Conservation (phyloP, 2,797 vertebrate species). For the Malacoraja senta region DNA sequence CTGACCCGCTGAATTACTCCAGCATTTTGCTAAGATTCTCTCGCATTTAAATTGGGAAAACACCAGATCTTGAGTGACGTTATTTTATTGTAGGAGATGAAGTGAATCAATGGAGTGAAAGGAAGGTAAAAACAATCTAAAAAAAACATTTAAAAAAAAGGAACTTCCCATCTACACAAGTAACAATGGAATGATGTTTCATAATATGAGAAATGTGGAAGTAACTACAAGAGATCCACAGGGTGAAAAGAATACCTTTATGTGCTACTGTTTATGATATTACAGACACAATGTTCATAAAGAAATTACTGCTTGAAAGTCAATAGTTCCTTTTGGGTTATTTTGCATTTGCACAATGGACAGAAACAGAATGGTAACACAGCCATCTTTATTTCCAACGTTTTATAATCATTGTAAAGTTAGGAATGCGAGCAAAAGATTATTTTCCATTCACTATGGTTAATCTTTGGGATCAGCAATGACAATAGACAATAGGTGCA, state of each 20-base stretch:
- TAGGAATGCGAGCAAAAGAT: neutral
- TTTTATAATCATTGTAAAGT: neutral
- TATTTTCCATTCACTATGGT: neutral
- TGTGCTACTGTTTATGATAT: neutral
- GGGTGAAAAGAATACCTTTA: neutral
- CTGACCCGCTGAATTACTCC: too few relatives aligned
- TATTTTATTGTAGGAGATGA: too few relatives aligned
- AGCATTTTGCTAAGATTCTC: too few relatives aligned
- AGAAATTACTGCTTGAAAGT: neutral
- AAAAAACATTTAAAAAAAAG: too few relatives aligned
- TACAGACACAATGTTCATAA: neutral
- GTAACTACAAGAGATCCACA: neutral
- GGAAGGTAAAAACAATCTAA: too few relatives aligned
- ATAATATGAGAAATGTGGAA: neutral
- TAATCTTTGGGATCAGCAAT: neutral
- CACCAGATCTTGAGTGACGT: too few relatives aligned
- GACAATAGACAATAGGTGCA: too few relatives aligned
- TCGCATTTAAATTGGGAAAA: too few relatives aligned
- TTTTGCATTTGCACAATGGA: neutral
- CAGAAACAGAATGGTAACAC: neutral
- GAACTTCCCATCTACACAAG: neutral
- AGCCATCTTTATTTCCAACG: neutral
- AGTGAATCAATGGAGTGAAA: too few relatives aligned
- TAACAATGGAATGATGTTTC: neutral
- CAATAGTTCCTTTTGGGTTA: neutral